A percentile compares a stretch with the other conserved stretches of the same genome.
Evolutionary conservation across 2,888 invertebrate genomes (phyloP).

Genomic region (Hesperia comma): DNA sequence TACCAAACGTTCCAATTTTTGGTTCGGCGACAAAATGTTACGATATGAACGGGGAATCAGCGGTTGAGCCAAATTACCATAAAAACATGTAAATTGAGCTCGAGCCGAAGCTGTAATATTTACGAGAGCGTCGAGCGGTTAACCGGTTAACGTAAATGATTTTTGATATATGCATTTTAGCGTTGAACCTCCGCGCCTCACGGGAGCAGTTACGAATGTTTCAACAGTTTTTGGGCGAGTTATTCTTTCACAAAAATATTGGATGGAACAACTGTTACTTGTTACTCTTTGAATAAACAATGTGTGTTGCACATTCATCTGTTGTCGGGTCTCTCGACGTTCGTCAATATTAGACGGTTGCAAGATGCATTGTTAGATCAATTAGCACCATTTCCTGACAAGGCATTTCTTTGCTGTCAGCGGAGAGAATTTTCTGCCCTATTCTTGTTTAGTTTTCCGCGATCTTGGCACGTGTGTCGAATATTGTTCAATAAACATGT

Average conservation of each 20-base stretch:
- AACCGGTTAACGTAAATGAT: constrained; percentile 38
- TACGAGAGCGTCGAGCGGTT: constrained; percentile 22
- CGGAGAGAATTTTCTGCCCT: not conserved
- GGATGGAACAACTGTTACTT: constrained; percentile 19
- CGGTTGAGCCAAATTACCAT: constrained; percentile 31
- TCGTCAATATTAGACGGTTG: constrained; percentile 44
- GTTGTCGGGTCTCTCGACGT: constrained; percentile 42
- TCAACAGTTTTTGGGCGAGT: constrained; percentile 25
- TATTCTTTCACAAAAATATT: constrained; percentile 26
- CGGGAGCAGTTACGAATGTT: constrained; percentile 25
- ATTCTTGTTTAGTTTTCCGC: constrained; percentile 11
- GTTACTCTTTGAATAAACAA: constrained; percentile 30
- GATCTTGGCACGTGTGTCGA: not conserved
- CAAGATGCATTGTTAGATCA: constrained; percentile 53
- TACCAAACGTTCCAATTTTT: constrained; percentile 5
- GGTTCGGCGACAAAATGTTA: constrained; percentile 16
- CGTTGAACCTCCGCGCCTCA: constrained; percentile 12
- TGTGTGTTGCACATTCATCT: constrained; percentile 40
- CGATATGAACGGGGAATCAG: constrained; percentile 24
- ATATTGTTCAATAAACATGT: not conserved
- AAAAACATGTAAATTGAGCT: constrained; percentile 34
- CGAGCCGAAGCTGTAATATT: constrained; percentile 29
- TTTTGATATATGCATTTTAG: constrained; percentile 31
- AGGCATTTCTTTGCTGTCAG: constrained; percentile 1
- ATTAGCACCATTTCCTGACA: constrained; percentile 52